These are phyloP conservation scores for Ranitomeya variabilis DNA, from an alignment of 2,113 vertebrate species.

Conservation along the genomic window DNA sequence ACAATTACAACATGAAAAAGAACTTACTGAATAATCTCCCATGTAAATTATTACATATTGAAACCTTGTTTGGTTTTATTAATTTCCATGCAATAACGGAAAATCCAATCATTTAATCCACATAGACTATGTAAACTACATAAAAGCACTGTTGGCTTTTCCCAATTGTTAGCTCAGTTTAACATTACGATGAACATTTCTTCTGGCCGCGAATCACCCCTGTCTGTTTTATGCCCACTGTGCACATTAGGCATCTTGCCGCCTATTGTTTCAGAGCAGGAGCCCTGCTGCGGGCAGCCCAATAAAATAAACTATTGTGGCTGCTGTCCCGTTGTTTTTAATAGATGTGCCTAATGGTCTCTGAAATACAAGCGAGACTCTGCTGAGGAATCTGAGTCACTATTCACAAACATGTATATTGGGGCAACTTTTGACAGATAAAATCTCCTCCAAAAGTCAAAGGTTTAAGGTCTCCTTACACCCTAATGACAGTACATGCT, in stretches of 20 bases:
- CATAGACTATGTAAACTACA: neutral
- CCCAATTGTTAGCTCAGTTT: neutral
- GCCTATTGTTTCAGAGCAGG: constrained; percentile 41
- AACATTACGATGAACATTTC: constrained; percentile 9
- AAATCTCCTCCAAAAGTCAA: neutral
- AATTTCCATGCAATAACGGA: neutral
- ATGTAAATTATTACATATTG: neutral
- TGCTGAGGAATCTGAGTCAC: neutral
- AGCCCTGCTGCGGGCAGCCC: constrained; percentile 40
- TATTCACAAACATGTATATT: constrained; percentile 23
- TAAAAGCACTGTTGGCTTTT: neutral
- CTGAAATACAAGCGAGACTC: constrained; percentile 36
- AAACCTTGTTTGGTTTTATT: constrained; percentile 1
- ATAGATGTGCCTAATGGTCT: constrained; percentile 56
- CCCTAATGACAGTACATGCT: neutral
- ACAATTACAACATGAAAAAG: neutral
- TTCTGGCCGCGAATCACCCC: constrained; percentile 36
- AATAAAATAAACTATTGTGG: constrained; percentile 52
- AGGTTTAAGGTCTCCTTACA: neutral
- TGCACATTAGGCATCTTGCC: constrained; percentile 36
- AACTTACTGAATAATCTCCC: neutral
- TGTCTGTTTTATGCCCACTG: constrained; percentile 32
- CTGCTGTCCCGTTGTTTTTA: constrained; percentile 56
- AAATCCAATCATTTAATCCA: neutral
- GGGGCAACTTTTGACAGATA: constrained; percentile 12